phyloP scores from a whole-genome alignment of 2,888 invertebrate species.

The Philereme transversata region DNA sequence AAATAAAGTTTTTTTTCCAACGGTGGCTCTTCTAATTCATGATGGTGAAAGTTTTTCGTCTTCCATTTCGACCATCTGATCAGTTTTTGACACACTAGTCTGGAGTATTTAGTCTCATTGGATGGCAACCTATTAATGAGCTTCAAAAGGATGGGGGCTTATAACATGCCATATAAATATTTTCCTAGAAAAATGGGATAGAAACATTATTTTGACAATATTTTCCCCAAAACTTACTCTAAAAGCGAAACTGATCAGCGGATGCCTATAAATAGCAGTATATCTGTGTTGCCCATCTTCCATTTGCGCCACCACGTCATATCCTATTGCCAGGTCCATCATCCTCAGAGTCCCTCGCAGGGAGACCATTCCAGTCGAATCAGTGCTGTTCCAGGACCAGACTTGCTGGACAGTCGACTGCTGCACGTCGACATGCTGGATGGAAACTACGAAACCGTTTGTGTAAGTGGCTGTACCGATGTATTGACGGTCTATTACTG shows the following conservation, averaged over 20 bases:
- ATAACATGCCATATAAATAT: background rate
- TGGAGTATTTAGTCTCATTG: no score
- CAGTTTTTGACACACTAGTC: no score
- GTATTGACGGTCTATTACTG: slow-evolving; percentile 43
- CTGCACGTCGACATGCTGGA: slow-evolving; percentile 55
- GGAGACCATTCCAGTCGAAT: slow-evolving; percentile 44
- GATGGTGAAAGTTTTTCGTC: no score
- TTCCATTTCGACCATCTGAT: no score
- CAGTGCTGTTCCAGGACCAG: slow-evolving; percentile 47
- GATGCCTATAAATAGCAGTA: slow-evolving; percentile 50
- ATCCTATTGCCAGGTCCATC: slow-evolving; percentile 56
- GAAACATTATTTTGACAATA: no score
- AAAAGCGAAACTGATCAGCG: slow-evolving; percentile 50
- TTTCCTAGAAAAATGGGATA: background rate
- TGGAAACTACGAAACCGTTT: slow-evolving; percentile 62
- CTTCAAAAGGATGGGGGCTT: background rate
- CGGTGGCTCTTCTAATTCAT: no score
- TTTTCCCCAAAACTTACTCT: slow-evolving; percentile 45
- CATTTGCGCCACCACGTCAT: slow-evolving; percentile 54
- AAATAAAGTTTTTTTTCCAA: no score
- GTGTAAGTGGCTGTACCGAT: slow-evolving; percentile 50
- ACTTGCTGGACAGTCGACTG: slow-evolving; percentile 51
- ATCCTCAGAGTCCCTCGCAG: slow-evolving; percentile 54
- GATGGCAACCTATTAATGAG: no score
- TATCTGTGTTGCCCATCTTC: slow-evolving; percentile 42